phyloP scores from a whole-genome alignment of 2,888 invertebrate genomes.

The Subacronicta megacephala region DNA sequence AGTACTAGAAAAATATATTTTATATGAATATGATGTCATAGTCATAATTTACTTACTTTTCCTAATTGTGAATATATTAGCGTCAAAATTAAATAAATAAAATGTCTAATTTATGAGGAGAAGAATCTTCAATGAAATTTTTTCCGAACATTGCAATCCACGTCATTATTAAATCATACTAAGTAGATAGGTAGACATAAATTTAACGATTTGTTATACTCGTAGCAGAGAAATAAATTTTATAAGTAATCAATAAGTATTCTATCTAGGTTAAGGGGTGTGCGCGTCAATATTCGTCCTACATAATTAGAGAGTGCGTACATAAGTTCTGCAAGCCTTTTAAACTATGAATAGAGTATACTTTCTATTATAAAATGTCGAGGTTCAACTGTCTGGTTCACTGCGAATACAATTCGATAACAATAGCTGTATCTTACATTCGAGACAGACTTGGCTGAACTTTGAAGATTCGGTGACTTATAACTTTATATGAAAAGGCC shows the following conservation, averaged over 20 bases:
- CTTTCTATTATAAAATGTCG: slow-evolving; percentile 53
- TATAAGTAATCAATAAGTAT: slow-evolving; percentile 2
- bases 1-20: too few species aligned
- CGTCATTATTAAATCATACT: neutral
- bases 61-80: too few species aligned
- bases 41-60: too few species aligned
- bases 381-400: slow-evolving; percentile 33
- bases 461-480: neutral
- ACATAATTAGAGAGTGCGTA: slow-evolving; percentile 51
- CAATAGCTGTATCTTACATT: slow-evolving; percentile 32
- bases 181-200: slow-evolving; percentile 1
- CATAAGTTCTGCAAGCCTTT: slow-evolving; percentile 24
- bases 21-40: too few species aligned
- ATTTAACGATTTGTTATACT: neutral
- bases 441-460: slow-evolving; percentile 1
- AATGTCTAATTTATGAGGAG: too few species aligned
- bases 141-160: too few species aligned
- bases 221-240: neutral
- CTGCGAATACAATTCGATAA: slow-evolving; percentile 18
- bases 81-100: too few species aligned
- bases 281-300: slow-evolving; percentile 52
- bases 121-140: too few species aligned
- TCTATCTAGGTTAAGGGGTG: slow-evolving; percentile 44
- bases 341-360: slow-evolving; percentile 22
- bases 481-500: too few species aligned